Evolutionary conservation across 2,113 vertebrate species (phyloP).

Genomic region (Anhinga rufa): DNA sequence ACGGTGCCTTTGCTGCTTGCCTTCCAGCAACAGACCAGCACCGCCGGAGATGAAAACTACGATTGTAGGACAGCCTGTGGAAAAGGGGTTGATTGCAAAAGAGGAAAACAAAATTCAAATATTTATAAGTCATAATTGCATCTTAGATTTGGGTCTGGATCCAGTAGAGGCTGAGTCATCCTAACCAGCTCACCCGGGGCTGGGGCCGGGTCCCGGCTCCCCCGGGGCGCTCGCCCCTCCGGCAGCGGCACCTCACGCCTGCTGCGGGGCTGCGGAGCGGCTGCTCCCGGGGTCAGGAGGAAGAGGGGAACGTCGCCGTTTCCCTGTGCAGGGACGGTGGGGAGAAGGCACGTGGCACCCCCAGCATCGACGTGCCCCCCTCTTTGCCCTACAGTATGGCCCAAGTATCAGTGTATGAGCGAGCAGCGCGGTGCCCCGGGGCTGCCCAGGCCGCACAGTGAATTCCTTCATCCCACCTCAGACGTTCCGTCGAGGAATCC

Average conservation of each 20-base stretch:
- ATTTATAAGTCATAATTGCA: constrained; percentile 50
- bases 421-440: neutral
- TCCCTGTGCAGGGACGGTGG: neutral
- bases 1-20: neutral
- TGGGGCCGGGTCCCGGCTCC: neutral
- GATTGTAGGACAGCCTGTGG: neutral
- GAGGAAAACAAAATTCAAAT: constrained; percentile 52
- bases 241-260: neutral
- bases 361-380: fast-evolving
- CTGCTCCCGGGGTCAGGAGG: neutral
- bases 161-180: constrained; percentile 24
- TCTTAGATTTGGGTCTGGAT: constrained; percentile 14
- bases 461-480: neutral
- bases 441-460: fast-evolving
- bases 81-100: neutral
- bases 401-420: fast-evolving
- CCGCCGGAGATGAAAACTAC: neutral
- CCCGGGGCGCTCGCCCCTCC: neutral
- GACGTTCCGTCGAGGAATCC: fast-evolving
- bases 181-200: neutral
- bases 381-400: fast-evolving
- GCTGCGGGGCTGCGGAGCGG: fast-evolving
- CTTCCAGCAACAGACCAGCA: neutral
- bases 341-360: neutral
- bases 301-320: neutral